Evolutionary conservation across 2,888 invertebrate genomes (phyloP).

Genomic region (Calameuta idolon): DNA sequence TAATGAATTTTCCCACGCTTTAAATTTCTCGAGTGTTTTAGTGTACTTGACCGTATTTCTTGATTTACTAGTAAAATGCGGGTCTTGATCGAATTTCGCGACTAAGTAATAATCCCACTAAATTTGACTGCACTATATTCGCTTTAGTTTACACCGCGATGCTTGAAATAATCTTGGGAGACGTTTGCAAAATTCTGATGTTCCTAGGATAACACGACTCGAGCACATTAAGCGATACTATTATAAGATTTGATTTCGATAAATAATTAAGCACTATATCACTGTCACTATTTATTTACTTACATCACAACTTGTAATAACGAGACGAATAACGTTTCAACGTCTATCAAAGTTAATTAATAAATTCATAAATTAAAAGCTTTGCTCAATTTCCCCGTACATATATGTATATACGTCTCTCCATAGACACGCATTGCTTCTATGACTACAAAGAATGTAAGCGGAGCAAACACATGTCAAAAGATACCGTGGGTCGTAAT

Average conservation of each 20-base stretch:
- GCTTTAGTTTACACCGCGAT: no score
- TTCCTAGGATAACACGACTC: no score
- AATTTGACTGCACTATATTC: no score
- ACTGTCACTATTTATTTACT: no score
- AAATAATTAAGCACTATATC: no score
- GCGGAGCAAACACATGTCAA: background rate
- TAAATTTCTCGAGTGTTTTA: background rate
- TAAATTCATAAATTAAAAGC: background rate
- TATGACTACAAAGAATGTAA: background rate
- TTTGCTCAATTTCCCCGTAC: background rate
- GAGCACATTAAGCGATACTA: no score
- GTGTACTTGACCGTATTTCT: background rate
- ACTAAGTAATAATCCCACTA: no score
- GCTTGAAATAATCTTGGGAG: no score
- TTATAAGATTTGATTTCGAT: no score
- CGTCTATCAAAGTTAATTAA: background rate
- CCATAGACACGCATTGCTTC: background rate
- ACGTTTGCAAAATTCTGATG: no score
- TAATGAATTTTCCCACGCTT: background rate
- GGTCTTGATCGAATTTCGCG: no score
- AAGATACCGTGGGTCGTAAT: background rate
- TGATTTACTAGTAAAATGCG: background rate
- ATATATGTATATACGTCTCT: background rate
- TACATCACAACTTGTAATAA: background rate
- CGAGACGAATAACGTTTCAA: background rate